Percentiles rank a stretch among this genome's conserved stretches.
These are phyloP conservation scores for Onychomys torridus DNA, from an alignment of 2,797 vertebrate genomes.

Conservation along the genomic window DNA sequence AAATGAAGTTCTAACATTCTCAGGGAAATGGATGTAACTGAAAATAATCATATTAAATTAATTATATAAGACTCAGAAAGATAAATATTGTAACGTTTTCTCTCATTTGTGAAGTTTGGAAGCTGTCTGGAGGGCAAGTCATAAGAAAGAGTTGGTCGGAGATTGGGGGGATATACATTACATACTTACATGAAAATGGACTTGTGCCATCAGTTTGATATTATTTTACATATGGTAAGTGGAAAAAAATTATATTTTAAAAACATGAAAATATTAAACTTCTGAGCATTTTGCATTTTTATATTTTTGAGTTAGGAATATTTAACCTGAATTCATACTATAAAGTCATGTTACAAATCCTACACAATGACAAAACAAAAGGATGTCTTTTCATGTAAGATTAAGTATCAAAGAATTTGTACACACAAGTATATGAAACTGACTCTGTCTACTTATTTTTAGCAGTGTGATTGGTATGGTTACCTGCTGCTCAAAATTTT, in stretches of 20 bases:
- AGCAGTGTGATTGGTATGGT: not conserved
- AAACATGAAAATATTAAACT: not conserved
- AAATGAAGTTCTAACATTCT: not conserved
- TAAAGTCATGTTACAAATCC: not conserved
- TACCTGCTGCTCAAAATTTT: not conserved
- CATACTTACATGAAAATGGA: not conserved
- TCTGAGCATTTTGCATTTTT: not conserved
- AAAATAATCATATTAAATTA: not conserved
- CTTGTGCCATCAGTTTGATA: not conserved
- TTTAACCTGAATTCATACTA: not conserved
- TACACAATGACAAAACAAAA: not conserved
- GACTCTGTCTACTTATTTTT: not conserved
- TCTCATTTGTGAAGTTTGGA: not conserved
- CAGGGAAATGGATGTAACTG: not conserved
- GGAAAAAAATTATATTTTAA: not conserved
- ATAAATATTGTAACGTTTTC: not conserved
- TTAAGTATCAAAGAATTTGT: not conserved
- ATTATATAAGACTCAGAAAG: not conserved
- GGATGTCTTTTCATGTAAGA: not conserved
- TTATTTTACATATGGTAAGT: not conserved
- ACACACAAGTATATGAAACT: rapidly evolving
- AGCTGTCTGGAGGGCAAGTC: too few relatives aligned
- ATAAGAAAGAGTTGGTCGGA: not conserved
- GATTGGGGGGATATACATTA: too few relatives aligned
- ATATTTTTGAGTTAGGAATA: not conserved